Percentiles rank a stretch among this genome's conserved stretches.
phyloP scores from a whole-genome alignment of 2,113 vertebrate genomes.

The Ageneiosus marmoratus region DNA sequence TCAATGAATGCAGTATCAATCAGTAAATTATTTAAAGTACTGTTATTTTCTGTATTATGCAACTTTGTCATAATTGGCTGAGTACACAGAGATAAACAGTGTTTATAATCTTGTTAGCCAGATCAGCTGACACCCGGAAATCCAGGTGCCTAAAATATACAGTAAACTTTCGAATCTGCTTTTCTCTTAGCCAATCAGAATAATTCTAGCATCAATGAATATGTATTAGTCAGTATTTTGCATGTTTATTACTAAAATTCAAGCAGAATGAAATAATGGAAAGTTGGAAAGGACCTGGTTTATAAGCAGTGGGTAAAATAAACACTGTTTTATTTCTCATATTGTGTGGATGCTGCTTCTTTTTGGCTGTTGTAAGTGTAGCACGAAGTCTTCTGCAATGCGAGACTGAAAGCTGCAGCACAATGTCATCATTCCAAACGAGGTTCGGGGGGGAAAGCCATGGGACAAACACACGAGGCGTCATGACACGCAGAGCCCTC shows the following conservation, averaged over 20 bases:
- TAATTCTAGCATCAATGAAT: neutral
- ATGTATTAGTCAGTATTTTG: neutral
- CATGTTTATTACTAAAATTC: neutral
- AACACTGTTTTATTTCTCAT: neutral
- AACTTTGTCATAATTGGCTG: neutral
- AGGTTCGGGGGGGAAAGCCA: conserved; percentile 11
- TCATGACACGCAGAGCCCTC: conserved; percentile 15
- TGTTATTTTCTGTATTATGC: neutral
- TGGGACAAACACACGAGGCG: conserved; percentile 16
- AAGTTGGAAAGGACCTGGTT: neutral
- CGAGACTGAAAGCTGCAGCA: conserved; percentile 15
- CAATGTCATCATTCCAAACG: conserved; percentile 31
- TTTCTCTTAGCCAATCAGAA: neutral
- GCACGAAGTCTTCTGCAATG: conserved; percentile 7
- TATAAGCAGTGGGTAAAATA: neutral
- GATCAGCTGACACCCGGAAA: neutral
- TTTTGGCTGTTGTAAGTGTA: conserved; percentile 17
- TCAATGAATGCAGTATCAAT: neutral
- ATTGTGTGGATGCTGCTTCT: neutral
- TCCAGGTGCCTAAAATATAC: neutral
- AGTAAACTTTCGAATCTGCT: neutral
- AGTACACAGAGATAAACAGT: neutral
- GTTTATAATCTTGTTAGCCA: neutral
- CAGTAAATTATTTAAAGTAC: neutral
- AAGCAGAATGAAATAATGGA: neutral